phyloP scores from a whole-genome alignment of 2,113 vertebrate species.

The Perca fluviatilis region DNA sequence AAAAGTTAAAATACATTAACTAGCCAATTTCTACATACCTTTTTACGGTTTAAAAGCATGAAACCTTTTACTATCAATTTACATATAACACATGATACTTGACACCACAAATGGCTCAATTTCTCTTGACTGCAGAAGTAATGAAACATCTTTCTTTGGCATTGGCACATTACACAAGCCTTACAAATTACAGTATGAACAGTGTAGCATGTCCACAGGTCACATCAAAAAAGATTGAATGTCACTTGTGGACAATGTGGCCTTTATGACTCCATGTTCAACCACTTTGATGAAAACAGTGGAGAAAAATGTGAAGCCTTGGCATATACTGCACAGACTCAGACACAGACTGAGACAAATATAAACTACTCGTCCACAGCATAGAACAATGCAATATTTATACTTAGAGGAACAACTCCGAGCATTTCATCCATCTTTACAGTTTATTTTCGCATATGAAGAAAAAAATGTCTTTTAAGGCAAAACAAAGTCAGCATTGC shows the following conservation, averaged over 20 bases:
- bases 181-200: not conserved
- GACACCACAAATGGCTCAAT: not conserved
- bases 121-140: not conserved
- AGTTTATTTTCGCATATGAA: not conserved
- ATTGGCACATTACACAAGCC: no score
- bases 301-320: not conserved
- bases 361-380: not conserved
- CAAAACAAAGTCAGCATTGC: not conserved
- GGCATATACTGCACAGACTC: not conserved
- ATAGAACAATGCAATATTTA: not conserved
- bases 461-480: constrained; percentile 2
- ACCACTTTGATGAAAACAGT: not conserved
- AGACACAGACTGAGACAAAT: not conserved
- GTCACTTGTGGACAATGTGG: not conserved
- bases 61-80: not conserved
- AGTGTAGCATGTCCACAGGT: not conserved
- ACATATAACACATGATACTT: not conserved
- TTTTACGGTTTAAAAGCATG: not conserved
- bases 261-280: not conserved
- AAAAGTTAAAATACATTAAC: no score
- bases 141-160: not conserved
- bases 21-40: not conserved
- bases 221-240: not conserved
- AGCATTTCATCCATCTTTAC: not conserved
- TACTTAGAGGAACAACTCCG: not conserved